A percentile compares a stretch with the other conserved stretches of the same genome.
Conservation (phyloP, 2,113 vertebrate species). For the Sapajus apella region DNA sequence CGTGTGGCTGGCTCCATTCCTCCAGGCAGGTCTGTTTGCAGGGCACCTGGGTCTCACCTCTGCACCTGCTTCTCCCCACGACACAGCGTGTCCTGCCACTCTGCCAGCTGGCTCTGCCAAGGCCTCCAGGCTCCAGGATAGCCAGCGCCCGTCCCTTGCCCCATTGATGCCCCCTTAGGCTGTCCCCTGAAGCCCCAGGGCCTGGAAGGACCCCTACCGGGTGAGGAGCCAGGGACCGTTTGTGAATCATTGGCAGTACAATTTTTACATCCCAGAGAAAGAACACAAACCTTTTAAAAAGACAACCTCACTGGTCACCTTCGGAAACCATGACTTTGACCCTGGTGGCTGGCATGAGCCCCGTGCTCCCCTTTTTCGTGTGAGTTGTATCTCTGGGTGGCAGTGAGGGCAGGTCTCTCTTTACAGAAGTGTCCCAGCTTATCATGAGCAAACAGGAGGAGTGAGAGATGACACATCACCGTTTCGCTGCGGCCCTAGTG, state of each 20-base stretch:
- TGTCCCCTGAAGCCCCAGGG: no score
- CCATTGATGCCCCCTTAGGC: not conserved
- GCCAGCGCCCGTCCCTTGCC: not conserved
- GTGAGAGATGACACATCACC: not conserved
- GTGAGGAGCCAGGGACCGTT: accelerated
- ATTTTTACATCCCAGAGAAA: not conserved
- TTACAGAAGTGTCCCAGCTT: accelerated
- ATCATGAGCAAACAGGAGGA: not conserved
- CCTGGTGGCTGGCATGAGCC: accelerated
- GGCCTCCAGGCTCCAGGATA: not conserved
- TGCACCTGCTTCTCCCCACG: not conserved
- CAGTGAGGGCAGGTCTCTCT: not conserved
- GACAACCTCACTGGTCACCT: not conserved
- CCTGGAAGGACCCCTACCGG: no score
- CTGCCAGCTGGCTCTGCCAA: not conserved
- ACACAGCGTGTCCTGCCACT: not conserved
- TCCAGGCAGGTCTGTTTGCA: not conserved
- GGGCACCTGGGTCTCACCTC: not conserved
- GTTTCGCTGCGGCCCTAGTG: accelerated
- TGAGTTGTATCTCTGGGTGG: accelerated
- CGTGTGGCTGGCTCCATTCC: no score
- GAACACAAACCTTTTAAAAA: not conserved
- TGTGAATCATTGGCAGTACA: not conserved
- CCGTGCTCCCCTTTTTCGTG: accelerated
- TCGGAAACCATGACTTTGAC: not conserved